A percentile compares a stretch with the other conserved stretches of the same genome.
Evolutionary conservation across 1,140 invertebrate genomes (phyloP).

Genomic region (Zeugodacus cucurbitae): DNA sequence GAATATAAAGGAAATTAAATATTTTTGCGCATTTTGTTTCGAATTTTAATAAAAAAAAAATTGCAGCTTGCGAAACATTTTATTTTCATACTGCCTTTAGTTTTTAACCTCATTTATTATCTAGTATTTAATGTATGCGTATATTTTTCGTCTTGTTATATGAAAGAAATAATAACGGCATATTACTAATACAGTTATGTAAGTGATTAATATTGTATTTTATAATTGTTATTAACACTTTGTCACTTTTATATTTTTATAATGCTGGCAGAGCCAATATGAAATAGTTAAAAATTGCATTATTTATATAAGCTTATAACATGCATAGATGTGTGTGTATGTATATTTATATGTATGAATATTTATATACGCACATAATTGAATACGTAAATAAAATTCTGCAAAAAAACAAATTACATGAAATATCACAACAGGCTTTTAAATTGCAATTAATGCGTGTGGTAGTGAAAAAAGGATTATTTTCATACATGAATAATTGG

Average conservation of each 20-base stretch:
- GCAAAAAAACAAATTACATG: too few species aligned
- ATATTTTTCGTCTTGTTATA: not conserved
- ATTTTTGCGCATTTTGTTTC: not conserved
- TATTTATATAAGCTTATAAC: too few species aligned
- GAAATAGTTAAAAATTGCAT: not conserved
- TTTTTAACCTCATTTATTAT: not conserved
- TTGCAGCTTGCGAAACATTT: not conserved
- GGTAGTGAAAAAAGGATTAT: too few species aligned
- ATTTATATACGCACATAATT: too few species aligned
- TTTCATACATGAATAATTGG: too few species aligned
- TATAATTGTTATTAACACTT: not conserved
- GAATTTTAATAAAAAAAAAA: not conserved
- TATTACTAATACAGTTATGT: not conserved
- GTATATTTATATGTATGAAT: too few species aligned
- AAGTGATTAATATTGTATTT: not conserved
- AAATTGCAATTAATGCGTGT: too few species aligned
- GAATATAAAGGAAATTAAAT: not conserved
- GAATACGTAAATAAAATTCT: too few species aligned
- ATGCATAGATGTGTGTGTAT: too few species aligned
- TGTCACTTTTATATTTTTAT: not conserved
- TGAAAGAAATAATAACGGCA: not conserved
- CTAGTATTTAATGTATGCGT: not conserved
- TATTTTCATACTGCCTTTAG: not conserved
- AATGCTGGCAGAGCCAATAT: conserved; percentile 44
- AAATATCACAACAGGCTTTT: too few species aligned